Base-by-base conservation (phyloP, 2,113 vertebrate genomes). In the Siphamia tubifer region DNA sequence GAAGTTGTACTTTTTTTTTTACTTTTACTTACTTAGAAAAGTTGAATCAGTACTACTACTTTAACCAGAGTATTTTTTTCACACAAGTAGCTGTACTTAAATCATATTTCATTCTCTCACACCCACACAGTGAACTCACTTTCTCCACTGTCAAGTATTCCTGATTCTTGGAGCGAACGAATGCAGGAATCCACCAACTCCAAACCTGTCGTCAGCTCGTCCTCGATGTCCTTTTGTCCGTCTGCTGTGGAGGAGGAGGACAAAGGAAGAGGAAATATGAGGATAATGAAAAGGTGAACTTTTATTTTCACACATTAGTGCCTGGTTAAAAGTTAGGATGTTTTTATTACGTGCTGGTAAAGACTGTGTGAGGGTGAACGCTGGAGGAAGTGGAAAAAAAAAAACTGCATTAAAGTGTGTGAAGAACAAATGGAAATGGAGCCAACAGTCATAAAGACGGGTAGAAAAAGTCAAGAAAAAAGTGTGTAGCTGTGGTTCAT, bases 131-230 rank as follows among this genome's bases (percentile, higher is more conserved):
- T 47, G 44, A 28, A 90, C 96, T 95, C 92, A 98, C 98, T 93
- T 93, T 98, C 96, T 79, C 90, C 89, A 17, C 95, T 85, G 86
- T 99, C 95, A 0, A 99, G 95, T 70, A 99, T 98, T 61, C 98
- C 98, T 13, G 98, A 99, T 74, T 99, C 97, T 86, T 99, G 98
- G 28, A 99, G 91, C 0, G 98, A 99, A 42, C 98, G 93, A 83
- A 99, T 98, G 81, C 98, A 99, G 39, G 98, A 99, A 84, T 99
- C 98, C 79, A 99, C 98, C 85, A 99, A 84, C 91, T 99, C 98
- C 58, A 99, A 89, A 45, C 98, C 98, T 39, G 96, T 99, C 51
- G 96, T 98, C 67, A 99, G 88, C 65, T 99, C 98, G 71, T 99
- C 98, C 87, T 99, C 98, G n/a, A 98, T 98, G 70, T 98, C 96